Conservation (phyloP, 2,113 vertebrate species). For the Mesitornis unicolor region DNA sequence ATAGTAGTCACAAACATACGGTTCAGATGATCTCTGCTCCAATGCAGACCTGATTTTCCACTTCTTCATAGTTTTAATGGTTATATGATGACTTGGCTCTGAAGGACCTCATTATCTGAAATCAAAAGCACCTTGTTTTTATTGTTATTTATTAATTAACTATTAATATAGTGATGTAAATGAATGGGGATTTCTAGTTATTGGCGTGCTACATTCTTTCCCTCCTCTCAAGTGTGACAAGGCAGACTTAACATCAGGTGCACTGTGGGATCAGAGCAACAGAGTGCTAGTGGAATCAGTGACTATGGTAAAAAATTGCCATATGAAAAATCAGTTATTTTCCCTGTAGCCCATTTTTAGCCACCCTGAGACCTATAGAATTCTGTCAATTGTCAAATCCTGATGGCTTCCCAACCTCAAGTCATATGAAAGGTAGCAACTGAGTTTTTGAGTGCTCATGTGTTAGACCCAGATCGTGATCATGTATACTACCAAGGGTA, state of each 20-base stretch:
- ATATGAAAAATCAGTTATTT: not conserved
- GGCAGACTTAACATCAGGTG: not conserved
- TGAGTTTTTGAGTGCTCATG: not conserved
- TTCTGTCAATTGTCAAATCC: fast-evolving
- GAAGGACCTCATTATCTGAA: not conserved
- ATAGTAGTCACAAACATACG: fast-evolving
- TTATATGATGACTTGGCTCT: not conserved
- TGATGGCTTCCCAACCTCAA: not conserved
- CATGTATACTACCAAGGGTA: fast-evolving
- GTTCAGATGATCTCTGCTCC: not conserved
- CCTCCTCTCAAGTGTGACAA: not conserved
- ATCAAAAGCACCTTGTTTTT: not conserved
- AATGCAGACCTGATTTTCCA: not conserved
- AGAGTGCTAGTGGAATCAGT: not conserved
- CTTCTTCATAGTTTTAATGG: not conserved
- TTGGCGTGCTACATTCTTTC: not conserved
- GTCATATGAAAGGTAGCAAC: not conserved
- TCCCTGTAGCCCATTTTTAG: not conserved
- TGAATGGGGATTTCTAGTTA: not conserved
- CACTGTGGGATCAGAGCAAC: not conserved
- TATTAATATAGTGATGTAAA: not conserved
- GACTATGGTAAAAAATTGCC: not conserved
- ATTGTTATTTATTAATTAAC: not conserved
- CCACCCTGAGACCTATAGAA: not conserved
- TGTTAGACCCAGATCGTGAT: not conserved